Percentiles rank a stretch among this genome's conserved stretches.
These are phyloP conservation scores for Melinaea marsaeus DNA, from an alignment of 2,888 invertebrate genomes.

Conservation along the genomic window DNA sequence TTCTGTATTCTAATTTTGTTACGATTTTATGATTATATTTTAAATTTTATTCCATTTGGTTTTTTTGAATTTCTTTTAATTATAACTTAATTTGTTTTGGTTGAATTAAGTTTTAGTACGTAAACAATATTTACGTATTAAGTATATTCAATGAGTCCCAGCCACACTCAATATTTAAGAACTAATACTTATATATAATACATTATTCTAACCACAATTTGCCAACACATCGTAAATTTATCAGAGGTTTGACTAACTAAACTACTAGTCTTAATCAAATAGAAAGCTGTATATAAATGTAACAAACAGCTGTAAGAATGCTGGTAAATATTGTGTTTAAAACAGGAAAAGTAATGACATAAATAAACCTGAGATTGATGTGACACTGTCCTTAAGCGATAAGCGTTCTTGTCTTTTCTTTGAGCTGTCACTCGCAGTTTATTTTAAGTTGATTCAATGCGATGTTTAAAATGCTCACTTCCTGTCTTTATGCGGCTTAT, in stretches of 20 bases:
- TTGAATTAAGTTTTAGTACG: not conserved
- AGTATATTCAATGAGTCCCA: too few relatives aligned
- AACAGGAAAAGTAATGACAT: constrained; percentile 20
- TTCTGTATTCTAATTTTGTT: too few relatives aligned
- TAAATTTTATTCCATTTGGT: too few relatives aligned
- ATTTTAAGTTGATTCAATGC: constrained; percentile 20
- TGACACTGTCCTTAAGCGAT: constrained; percentile 29
- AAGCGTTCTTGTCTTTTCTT: constrained; percentile 25
- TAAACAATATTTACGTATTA: too few relatives aligned
- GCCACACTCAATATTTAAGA: too few relatives aligned
- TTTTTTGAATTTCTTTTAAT: too few relatives aligned
- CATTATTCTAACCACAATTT: not conserved
- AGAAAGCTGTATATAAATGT: constrained; percentile 8
- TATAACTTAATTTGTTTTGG: not conserved
- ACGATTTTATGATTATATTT: too few relatives aligned
- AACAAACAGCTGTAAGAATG: constrained; percentile 9
- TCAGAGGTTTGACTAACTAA: constrained; percentile 9
- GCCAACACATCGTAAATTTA: not conserved
- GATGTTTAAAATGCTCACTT: constrained; percentile 8
- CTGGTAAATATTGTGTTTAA: constrained; percentile 16
- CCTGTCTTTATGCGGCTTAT: constrained; percentile 5
- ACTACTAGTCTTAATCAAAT: constrained; percentile 1
- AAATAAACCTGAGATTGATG: constrained; percentile 24
- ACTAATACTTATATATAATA: too few relatives aligned
- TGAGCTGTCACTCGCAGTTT: constrained; percentile 28